These are phyloP conservation scores for Gisinianus flammeolus DNA, from an alignment of 2,888 invertebrate species.

Conservation along the genomic window DNA sequence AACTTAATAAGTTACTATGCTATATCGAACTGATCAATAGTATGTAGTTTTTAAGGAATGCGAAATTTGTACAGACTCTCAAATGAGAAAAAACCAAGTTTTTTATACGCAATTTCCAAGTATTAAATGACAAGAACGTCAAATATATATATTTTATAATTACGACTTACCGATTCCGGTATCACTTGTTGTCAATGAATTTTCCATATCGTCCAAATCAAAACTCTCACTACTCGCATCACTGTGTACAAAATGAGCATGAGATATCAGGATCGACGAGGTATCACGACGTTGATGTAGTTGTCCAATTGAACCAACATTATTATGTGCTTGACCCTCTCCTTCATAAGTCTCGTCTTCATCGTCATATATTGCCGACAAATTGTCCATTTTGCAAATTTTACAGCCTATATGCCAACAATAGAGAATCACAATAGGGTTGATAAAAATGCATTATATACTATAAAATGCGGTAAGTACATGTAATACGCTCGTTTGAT, in stretches of 20 bases:
- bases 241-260: constrained; percentile 2
- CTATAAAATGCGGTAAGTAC: no score
- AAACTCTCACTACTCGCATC: constrained; percentile 22
- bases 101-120: background rate
- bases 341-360: constrained; percentile 16
- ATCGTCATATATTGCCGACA: constrained; percentile 24
- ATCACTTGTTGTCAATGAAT: constrained; percentile 5
- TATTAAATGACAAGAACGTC: background rate
- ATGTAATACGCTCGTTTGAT: no score
- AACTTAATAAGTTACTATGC: no score
- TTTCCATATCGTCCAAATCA: constrained; percentile 19
- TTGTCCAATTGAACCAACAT: constrained; percentile 25
- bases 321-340: constrained; percentile 17
- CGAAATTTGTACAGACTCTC: no score
- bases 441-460: no score
- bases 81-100: no score
- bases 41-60: no score
- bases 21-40: no score
- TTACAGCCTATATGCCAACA: no score
- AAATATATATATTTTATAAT: background rate
- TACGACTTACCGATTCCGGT: constrained; percentile 20
- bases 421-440: no score
- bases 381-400: constrained; percentile 17
- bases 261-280: background rate
- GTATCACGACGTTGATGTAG: background rate